Evolutionary conservation across 2,797 vertebrate species (phyloP), one percentile per base, ranked within the genome.

Genomic region (Zenarchopterus dispar): DNA sequence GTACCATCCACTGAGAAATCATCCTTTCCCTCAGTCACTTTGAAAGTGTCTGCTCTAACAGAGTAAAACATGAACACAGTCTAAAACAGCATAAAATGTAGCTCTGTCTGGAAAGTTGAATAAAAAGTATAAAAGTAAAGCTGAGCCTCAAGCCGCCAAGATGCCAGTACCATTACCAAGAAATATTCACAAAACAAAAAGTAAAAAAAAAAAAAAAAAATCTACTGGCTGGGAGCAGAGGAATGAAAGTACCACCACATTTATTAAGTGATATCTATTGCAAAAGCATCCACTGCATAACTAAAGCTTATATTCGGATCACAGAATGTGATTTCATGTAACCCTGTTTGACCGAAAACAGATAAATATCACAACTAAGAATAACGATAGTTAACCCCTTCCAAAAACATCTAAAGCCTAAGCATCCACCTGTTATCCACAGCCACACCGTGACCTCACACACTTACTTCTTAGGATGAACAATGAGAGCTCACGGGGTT

Each of bases 121-220:
- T 4, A 48, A n/a, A 53, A 28, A 41, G 33, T 8, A 28, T 4
- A 48, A n/a, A 53, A 28, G 33, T 33, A 53, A 59, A 19, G 16
- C 59, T 49, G 31, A 70, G 24, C 36, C 24, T 36, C 47, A 24
- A 60, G 6, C 69, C 50, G 39, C n/a, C 9, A 5, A 15, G 61
- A 45, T 28, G 11, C 17, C 36, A 62, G 4, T 42, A 23, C 45
- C 31, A 18, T 52, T 26, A 61, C 10, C 4, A 69, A 62, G 39
- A 76, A 68, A 71, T 49, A 76, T 68, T 54, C 23, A 78, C 36
- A 8, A 41, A 41, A 45, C 8, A 17, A 31, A 2, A 49, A 17
- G 16, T 19, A 28, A 5, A 24, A 11, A 33, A 72, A 62, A 56
- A 60, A 48, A 36, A n/a, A n/a, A n/a, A n/a, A n/a, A n/a, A n/a